Percentiles rank a stretch among this genome's conserved stretches.
phyloP scores from a whole-genome alignment of 2,113 vertebrate species.

The Stomatorhinus ivindoensis region DNA sequence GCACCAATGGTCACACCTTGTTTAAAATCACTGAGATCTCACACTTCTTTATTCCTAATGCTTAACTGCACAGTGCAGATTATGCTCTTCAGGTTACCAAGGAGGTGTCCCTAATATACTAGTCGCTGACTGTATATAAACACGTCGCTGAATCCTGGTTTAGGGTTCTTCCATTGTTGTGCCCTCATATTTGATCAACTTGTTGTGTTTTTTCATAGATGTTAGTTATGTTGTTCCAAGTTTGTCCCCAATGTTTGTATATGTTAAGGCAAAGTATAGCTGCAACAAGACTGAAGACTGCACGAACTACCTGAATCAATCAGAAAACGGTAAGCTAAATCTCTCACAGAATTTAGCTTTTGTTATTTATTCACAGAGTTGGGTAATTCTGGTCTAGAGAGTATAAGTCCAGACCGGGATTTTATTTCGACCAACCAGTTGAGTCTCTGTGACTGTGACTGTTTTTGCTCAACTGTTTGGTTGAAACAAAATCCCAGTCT shows the following conservation, averaged over 20 bases:
- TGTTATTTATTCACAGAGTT: not conserved
- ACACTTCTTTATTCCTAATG: not conserved
- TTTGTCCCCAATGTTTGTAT: not conserved
- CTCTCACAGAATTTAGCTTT: not conserved
- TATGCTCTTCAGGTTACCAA: not conserved
- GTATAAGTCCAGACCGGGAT: no score
- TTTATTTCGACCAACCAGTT: no score
- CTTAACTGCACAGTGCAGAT: not conserved
- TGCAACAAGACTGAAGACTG: conserved; percentile 46
- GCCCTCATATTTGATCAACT: not conserved
- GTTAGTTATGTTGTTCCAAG: not conserved
- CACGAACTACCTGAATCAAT: not conserved
- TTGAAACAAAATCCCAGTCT: no score
- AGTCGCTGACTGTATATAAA: not conserved
- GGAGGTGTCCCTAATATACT: not conserved
- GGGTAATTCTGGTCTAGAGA: no score
- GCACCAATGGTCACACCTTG: not conserved
- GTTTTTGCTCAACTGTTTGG: no score
- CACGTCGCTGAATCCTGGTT: not conserved
- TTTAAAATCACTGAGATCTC: not conserved
- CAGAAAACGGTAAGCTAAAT: conserved; percentile 44
- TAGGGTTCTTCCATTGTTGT: not conserved
- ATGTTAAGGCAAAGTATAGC: conserved; percentile 23
- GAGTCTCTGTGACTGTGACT: no score
- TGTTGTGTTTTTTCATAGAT: not conserved